Percentiles rank a stretch among this genome's conserved stretches.
Evolutionary conservation across 1,140 invertebrate species (phyloP).

Genomic region (Asbolus verrucosus): DNA sequence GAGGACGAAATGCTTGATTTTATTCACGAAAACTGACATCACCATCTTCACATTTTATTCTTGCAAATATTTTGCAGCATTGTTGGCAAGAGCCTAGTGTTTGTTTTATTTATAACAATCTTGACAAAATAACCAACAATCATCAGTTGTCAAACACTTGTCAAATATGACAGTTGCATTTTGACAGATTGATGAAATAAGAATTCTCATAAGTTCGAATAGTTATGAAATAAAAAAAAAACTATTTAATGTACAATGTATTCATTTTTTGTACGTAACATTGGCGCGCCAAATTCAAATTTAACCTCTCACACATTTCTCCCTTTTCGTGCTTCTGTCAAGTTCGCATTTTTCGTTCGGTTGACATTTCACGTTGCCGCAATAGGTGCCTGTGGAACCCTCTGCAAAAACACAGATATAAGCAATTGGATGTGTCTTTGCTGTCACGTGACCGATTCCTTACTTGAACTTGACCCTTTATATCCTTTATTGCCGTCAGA

Average conservation of each 20-base stretch:
- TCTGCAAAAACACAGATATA: slow-evolving; percentile 55
- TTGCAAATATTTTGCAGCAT: too few relatives aligned
- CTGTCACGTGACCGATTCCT: too few relatives aligned
- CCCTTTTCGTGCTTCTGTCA: slow-evolving; percentile 73
- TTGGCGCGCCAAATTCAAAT: slow-evolving; percentile 21
- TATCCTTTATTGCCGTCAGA: slow-evolving; percentile 49
- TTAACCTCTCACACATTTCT: slow-evolving; percentile 74
- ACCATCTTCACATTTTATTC: slow-evolving; percentile 50
- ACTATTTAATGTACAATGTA: background rate
- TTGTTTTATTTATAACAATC: slow-evolving; percentile 15
- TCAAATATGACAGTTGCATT: too few relatives aligned
- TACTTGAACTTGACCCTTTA: slow-evolving; percentile 54
- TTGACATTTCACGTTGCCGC: slow-evolving; percentile 76
- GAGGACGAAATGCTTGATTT: slow-evolving; percentile 67
- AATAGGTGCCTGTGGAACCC: slow-evolving; percentile 70
- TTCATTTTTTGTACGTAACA: too few relatives aligned
- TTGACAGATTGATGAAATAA: too few relatives aligned
- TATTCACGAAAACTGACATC: slow-evolving; percentile 51
- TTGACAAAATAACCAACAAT: too few relatives aligned
- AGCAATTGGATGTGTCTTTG: too few relatives aligned
- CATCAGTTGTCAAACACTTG: too few relatives aligned
- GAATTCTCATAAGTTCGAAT: too few relatives aligned
- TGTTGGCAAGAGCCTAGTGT: too few relatives aligned
- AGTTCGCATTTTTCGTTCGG: slow-evolving; percentile 75
- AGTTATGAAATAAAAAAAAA: too few relatives aligned